These are phyloP conservation scores for Zeus faber DNA, from an alignment of 2,113 vertebrate species.

Conservation along the genomic window DNA sequence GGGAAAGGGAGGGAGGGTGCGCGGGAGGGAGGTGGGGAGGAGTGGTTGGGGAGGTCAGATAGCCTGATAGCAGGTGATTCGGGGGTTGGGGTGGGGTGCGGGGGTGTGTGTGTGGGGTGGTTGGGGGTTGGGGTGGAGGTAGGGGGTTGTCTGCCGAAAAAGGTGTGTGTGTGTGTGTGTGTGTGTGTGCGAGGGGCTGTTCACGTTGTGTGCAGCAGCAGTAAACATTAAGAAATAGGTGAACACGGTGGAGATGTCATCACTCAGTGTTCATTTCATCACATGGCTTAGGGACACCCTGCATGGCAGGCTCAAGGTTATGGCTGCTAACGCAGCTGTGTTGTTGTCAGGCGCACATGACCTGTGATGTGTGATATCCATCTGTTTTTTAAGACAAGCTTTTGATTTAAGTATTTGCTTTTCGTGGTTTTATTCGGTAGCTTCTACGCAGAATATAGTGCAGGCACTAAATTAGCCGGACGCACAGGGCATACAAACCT, in stretches of 20 bases:
- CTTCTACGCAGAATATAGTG: no score
- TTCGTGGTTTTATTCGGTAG: no score
- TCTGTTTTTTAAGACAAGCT: no score
- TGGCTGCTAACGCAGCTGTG: conserved; percentile 27
- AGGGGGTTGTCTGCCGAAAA: neutral
- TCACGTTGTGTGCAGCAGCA: conserved; percentile 44
- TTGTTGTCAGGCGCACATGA: conserved; percentile 39
- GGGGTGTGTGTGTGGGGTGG: neutral
- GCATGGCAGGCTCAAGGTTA: conserved; percentile 68
- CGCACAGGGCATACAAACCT: conserved; percentile 6
- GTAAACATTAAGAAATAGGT: conserved; percentile 14
- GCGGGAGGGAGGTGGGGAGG: conserved; percentile 15
- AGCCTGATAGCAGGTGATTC: neutral
- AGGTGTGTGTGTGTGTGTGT: neutral
- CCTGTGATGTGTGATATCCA: conserved; percentile 21
- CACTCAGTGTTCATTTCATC: conserved; percentile 44
- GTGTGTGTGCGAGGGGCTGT: conserved; percentile 16
- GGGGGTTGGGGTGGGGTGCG: conserved; percentile 2
- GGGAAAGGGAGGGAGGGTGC: conserved; percentile 26
- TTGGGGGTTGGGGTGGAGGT: conserved; percentile 4
- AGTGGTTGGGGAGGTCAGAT: conserved; percentile 32
- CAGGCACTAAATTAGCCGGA: conserved; percentile 13
- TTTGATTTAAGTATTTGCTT: no score
- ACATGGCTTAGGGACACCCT: conserved; percentile 47
- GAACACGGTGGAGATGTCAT: conserved; percentile 51